Percentiles rank a stretch among this genome's conserved stretches.
These are phyloP conservation scores for Carcinoscorpius rotundicauda DNA, from an alignment of 1,140 invertebrate genomes.

Conservation along the genomic window DNA sequence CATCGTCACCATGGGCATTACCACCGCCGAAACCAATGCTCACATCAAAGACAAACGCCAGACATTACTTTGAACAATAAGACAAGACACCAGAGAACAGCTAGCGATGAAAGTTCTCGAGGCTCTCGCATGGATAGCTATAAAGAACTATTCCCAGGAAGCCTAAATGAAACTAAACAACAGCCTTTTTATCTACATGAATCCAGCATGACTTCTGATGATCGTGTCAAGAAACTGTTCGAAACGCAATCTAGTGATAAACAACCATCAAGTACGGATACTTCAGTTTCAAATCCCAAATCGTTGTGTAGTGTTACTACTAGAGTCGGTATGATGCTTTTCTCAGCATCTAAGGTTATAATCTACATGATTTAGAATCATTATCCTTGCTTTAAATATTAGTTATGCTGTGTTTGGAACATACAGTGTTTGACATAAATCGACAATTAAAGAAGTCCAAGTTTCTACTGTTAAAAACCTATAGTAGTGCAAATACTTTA, in stretches of 20 bases:
- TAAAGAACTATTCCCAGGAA: constrained; percentile 2
- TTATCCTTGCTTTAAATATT: no score
- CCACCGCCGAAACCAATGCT: not conserved
- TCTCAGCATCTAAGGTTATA: no score
- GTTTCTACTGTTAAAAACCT: no score
- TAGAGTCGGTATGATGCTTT: no score
- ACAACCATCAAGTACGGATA: no score
- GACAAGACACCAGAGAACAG: constrained; percentile 27
- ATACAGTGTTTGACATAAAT: no score
- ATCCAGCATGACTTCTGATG: constrained; percentile 57
- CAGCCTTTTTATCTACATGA: constrained; percentile 66
- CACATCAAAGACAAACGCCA: constrained; percentile 18
- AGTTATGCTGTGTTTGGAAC: no score
- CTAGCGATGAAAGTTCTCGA: constrained; percentile 24
- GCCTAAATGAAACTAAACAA: constrained; percentile 21
- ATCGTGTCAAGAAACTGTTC: constrained; percentile 64
- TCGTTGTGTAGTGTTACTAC: no score
- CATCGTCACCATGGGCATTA: not conserved
- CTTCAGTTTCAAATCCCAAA: no score
- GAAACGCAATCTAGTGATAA: constrained; percentile 19
- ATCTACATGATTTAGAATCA: no score
- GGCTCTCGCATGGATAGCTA: constrained; percentile 27
- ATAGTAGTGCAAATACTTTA: no score
- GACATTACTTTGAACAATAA: constrained; percentile 26
- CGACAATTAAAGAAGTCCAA: no score